Evolutionary conservation across 2,113 vertebrate species (phyloP).

Genomic region (Gadus macrocephalus): DNA sequence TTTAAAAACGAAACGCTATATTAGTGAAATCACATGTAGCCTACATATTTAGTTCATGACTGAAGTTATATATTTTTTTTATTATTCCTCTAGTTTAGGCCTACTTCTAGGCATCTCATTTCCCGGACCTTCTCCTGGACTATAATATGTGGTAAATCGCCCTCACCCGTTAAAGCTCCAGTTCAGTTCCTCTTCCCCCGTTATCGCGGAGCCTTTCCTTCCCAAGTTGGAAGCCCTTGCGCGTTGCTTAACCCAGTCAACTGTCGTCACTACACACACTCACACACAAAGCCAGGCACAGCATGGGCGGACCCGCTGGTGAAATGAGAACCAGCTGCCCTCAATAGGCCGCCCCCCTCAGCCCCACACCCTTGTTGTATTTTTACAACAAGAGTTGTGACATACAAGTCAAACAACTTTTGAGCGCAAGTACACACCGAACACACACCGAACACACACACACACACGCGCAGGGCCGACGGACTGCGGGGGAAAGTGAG

Average conservation of each 20-base stretch:
- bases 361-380: background rate
- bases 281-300: background rate
- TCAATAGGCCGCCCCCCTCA: conserved; percentile 31
- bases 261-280: too few relatives aligned
- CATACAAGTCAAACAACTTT: too few relatives aligned
- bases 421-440: background rate
- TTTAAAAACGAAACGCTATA: too few relatives aligned
- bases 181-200: background rate
- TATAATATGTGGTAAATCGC: background rate
- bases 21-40: too few relatives aligned
- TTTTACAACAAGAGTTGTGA: too few relatives aligned
- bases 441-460: background rate
- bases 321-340: conserved; percentile 56
- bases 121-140: too few relatives aligned
- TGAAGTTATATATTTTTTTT: too few relatives aligned
- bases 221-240: conserved; percentile 14
- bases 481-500: too few relatives aligned
- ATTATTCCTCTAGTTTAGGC: too few relatives aligned
- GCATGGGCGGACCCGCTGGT: conserved; percentile 21
- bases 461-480: too few relatives aligned
- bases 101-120: too few relatives aligned
- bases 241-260: conserved; percentile 7
- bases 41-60: too few relatives aligned
- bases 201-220: background rate
- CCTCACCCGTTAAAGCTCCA: background rate